Evolutionary conservation across 2,888 invertebrate species (phyloP).

Genomic region (Drosophila lutescens): DNA sequence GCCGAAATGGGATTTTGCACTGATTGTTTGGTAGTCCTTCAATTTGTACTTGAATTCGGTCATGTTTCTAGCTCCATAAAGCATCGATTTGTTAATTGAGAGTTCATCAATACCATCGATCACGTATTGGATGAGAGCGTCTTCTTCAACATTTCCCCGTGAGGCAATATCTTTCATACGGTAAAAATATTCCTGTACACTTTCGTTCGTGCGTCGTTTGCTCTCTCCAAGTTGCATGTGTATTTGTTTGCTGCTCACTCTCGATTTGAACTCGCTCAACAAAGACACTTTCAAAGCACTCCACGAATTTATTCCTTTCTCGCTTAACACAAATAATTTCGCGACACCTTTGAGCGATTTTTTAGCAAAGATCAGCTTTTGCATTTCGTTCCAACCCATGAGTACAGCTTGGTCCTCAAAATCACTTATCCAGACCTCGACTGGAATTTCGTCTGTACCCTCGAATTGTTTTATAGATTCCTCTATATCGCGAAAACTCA

Average conservation of each 20-base stretch:
- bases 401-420: neutral
- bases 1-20: neutral
- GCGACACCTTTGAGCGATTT: too few relatives aligned
- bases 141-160: too few relatives aligned
- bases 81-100: too few relatives aligned
- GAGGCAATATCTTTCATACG: too few relatives aligned
- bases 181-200: neutral
- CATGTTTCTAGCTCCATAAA: too few relatives aligned
- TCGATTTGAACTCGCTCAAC: neutral
- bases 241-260: neutral
- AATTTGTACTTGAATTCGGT: too few relatives aligned
- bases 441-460: neutral
- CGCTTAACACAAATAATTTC: too few relatives aligned
- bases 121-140: too few relatives aligned
- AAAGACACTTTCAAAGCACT: neutral
- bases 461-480: neutral
- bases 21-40: too few relatives aligned
- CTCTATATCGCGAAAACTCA: neutral
- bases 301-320: too few relatives aligned
- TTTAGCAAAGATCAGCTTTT: too few relatives aligned
- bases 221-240: neutral
- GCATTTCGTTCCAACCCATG: neutral
- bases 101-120: too few relatives aligned
- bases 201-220: neutral
- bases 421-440: neutral